Conservation (phyloP, 2,888 invertebrate species). For the Rhingia campestris region DNA sequence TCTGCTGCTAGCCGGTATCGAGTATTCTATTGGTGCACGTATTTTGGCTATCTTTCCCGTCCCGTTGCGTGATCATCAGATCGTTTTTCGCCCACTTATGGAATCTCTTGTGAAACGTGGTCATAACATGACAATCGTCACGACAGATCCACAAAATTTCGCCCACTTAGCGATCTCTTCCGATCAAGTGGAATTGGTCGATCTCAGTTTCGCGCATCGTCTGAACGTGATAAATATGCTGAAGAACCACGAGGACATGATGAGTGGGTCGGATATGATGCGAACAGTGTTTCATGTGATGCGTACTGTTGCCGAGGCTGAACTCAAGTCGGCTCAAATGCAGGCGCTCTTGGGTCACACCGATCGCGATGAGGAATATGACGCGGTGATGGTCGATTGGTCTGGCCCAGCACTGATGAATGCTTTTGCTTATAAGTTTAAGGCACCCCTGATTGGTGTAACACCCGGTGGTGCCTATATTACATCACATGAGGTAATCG, state of each 20-base stretch:
- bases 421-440: conserved; percentile 84
- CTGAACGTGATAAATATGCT: conserved; percentile 75
- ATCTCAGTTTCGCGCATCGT: conserved; percentile 77
- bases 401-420: conserved; percentile 83
- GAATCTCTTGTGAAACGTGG: conserved; percentile 82
- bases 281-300: conserved; percentile 76
- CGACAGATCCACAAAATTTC: conserved; percentile 83
- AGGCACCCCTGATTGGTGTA: conserved; percentile 84
- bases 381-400: conserved; percentile 85
- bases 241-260: conserved; percentile 70
- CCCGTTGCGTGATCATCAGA: conserved; percentile 83
- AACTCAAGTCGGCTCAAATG: conserved; percentile 76
- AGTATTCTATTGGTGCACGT: conserved; percentile 30
- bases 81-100: conserved; percentile 82
- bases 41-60: conserved; percentile 82
- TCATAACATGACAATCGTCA: conserved; percentile 83
- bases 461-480: conserved; percentile 83
- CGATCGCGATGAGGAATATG: conserved; percentile 82
- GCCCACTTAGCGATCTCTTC: conserved; percentile 44
- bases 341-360: conserved; percentile 73
- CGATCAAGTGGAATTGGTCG: conserved; percentile 80
- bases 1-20: conserved; percentile 35
- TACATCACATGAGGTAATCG: conserved; percentile 84
- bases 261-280: conserved; percentile 76
- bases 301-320: conserved; percentile 75